These are phyloP conservation scores for Dinoponera quadriceps DNA, from an alignment of 1,140 invertebrate species.

Conservation along the genomic window DNA sequence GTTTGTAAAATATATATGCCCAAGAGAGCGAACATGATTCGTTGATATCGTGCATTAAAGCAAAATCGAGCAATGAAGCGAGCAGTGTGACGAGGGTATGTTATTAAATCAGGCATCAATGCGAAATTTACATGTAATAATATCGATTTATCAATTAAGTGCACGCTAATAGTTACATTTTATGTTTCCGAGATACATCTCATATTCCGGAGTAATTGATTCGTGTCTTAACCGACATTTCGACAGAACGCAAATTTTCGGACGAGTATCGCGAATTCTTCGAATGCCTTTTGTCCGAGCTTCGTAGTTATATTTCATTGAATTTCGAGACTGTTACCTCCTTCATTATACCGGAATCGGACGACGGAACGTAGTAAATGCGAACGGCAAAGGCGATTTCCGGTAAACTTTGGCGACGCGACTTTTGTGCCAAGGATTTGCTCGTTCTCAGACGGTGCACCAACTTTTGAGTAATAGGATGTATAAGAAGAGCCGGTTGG, in stretches of 20 bases:
- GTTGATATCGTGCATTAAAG: too few relatives aligned
- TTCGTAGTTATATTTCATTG: conserved; percentile 44
- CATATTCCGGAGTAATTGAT: conserved; percentile 45
- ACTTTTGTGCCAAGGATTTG: conserved; percentile 34
- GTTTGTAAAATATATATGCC: too few relatives aligned
- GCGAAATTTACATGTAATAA: too few relatives aligned
- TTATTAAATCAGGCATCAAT: too few relatives aligned
- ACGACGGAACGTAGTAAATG: conserved; percentile 51
- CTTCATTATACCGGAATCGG: conserved; percentile 44
- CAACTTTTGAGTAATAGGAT: conserved; percentile 21
- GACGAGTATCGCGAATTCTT: conserved; percentile 40
- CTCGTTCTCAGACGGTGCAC: conserved; percentile 14
- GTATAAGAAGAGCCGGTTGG: neutral
- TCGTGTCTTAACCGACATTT: neutral
- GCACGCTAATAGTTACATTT: too few relatives aligned
- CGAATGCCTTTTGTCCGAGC: conserved; percentile 33
- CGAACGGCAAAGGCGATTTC: conserved; percentile 50
- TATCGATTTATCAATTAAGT: too few relatives aligned
- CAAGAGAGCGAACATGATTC: too few relatives aligned
- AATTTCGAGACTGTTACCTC: conserved; percentile 52
- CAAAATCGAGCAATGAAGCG: too few relatives aligned
- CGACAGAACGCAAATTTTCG: neutral
- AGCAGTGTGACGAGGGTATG: too few relatives aligned
- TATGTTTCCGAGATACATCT: too few relatives aligned
- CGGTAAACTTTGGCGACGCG: conserved; percentile 42